Evolutionary conservation across 2,888 invertebrate genomes (phyloP), one percentile per base, ranked within the genome.

Genomic region (Chouioia cunea): DNA sequence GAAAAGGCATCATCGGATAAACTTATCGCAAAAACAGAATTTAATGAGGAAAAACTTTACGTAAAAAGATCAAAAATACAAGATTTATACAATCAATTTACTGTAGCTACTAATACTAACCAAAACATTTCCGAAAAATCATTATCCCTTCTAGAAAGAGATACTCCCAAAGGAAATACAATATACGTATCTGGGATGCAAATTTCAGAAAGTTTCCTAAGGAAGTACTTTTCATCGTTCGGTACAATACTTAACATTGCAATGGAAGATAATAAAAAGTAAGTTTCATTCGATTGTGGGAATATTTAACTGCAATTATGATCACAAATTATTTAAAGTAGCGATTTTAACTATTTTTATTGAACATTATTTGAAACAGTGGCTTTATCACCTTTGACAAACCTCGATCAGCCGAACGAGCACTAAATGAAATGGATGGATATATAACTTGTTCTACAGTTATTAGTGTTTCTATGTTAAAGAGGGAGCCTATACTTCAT

Each of bases 301-400:
- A n/a, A n/a, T n/a, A n/a, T n/a, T n/a, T n/a, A n/a, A n/a, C n/a
- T n/a, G n/a, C n/a, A n/a, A n/a, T n/a, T n/a, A n/a, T n/a, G n/a
- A n/a, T n/a, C n/a, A n/a, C n/a, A n/a, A n/a, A n/a, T n/a, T n/a
- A n/a, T n/a, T n/a, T n/a, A n/a, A n/a, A n/a, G n/a, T n/a, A n/a
- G n/a, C n/a, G n/a, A n/a, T n/a, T n/a, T n/a, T 22, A 23, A 18
- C 18, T 18, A 65, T 59, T 65, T 60, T 12, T 36, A 66, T 53
- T 53, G n/a, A n/a, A 71, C n/a, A 52, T 53, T 60, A 58, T 27
- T 54, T 48, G 22, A 27, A 46, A 20, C 46, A 74, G 68, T 57
- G 97, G 95, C 10, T 97, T 96, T 87, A 90, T 97, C 16, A 96
- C 97, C 2, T 97, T 97, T 86, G 95, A 97, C 74, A 95, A 94